Conservation (phyloP, 2,113 vertebrate genomes). For the Forbesichthys agassizii region DNA sequence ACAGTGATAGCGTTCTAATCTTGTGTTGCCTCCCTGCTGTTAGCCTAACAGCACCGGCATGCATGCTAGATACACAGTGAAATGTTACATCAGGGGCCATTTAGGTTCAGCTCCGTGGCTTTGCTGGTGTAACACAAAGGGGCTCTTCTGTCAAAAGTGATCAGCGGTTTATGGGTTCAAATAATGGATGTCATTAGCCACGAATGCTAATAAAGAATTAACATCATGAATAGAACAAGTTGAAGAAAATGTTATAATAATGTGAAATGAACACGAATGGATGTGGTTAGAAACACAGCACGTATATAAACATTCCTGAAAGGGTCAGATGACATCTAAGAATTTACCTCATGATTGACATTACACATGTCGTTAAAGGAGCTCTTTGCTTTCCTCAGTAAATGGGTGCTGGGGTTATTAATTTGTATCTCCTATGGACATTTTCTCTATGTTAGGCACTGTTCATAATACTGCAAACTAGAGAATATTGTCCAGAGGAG, state of each 20-base stretch:
- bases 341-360: not conserved
- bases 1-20: slow-evolving; percentile 30
- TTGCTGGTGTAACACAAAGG: not conserved
- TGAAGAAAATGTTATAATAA: no score
- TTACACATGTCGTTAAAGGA: slow-evolving; percentile 2
- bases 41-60: not conserved
- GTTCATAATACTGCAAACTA: slow-evolving; percentile 50
- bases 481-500: slow-evolving; percentile 24
- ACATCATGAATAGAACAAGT: no score
- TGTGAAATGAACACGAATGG: no score
- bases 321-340: not conserved
- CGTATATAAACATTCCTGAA: not conserved
- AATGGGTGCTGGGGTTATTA: no score
- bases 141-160: not conserved
- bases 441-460: slow-evolving; percentile 35
- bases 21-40: slow-evolving; percentile 15
- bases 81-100: not conserved
- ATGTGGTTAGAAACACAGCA: not conserved
- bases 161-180: not conserved
- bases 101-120: not conserved
- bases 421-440: slow-evolving; percentile 15
- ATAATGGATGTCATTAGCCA: not conserved
- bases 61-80: slow-evolving; percentile 15
- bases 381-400: slow-evolving; percentile 11
- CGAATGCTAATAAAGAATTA: no score